Percentiles rank a stretch among this genome's conserved stretches.
Conservation (phyloP, 2,797 vertebrate genomes). For the Cryptoprocta ferox region DNA sequence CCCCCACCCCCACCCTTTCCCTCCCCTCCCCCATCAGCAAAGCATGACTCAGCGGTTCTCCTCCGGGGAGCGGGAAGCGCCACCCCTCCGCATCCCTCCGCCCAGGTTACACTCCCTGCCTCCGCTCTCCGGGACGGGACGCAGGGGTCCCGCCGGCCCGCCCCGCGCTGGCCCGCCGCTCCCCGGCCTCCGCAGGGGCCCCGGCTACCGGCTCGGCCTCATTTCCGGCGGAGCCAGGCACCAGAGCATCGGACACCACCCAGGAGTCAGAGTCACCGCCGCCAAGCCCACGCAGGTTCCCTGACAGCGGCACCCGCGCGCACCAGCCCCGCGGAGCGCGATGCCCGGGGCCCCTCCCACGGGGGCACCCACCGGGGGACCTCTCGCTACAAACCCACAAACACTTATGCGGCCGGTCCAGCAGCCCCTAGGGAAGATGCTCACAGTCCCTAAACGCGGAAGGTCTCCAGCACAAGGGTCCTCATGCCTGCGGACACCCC, state of each 20-base stretch:
- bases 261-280: background rate
- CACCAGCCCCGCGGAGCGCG: background rate
- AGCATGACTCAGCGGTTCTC: constrained; percentile 79
- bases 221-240: constrained; percentile 35
- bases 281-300: constrained; percentile 4
- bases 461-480: background rate
- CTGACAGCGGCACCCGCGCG: background rate
- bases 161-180: background rate
- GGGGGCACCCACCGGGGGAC: background rate
- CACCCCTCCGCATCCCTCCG: background rate
- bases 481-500: background rate
- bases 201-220: background rate
- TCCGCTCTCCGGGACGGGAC: background rate
- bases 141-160: background rate
- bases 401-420: background rate
- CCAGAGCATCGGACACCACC: background rate
- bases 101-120: background rate
- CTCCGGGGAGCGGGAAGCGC: background rate
- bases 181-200: background rate
- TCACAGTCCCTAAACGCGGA: background rate
- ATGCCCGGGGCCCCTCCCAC: background rate
- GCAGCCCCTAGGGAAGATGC: background rate
- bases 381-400: background rate
- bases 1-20: background rate
- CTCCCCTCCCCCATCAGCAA: background rate